Evolutionary conservation across 2,113 vertebrate genomes (phyloP), one percentile per base, ranked within the genome.

Genomic region (Heterocephalus glaber): DNA sequence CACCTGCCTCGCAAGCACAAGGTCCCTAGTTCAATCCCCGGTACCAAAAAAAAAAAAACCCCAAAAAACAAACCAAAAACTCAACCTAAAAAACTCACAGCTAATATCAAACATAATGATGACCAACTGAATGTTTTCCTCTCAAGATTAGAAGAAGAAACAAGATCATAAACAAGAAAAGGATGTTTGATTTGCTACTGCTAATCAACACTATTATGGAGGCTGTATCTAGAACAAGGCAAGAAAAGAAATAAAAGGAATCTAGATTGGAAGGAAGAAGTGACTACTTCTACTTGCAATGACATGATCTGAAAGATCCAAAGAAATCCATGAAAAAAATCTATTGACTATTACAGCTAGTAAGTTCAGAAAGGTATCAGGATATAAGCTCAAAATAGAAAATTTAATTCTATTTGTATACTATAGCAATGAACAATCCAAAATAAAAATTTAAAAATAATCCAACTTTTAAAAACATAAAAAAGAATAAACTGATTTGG

Each of bases 201-300:
- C 16, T 76, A 41, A 82, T 86, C 30, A 74, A 56, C 61, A 47
- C 47, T 41, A 7, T 68, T 49, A 12, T 88, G 68, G 66, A 83
- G 49, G 60, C 79, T 84, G 56, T 85, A 85, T 49, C 54, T 9
- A 61, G 58, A 54, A n/a, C 33, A 38, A 44, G 49, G 4, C 35
- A 68, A 44, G 35, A 60, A 86, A 87, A 83, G n/a, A 76, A 68
- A 80, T 35, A 56, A 94, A 90, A 81, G 38, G 11, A 87, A 87
- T n/a, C 5, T n/a, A 77, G 16, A 87, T 28, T 76, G 87, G 41
- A 94, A 83, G 66, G 38, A 60, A 77, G 28, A 84, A 87, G 8
- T 38, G 68, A 70, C n/a, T 58, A 35, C 16, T 14, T 92, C 5
- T 61, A 17, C 33, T 52, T 95, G 35, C 30, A 95, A 85, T 44